Evolutionary conservation across 2,888 invertebrate genomes (phyloP).

Genomic region (Tortrix viridana): DNA sequence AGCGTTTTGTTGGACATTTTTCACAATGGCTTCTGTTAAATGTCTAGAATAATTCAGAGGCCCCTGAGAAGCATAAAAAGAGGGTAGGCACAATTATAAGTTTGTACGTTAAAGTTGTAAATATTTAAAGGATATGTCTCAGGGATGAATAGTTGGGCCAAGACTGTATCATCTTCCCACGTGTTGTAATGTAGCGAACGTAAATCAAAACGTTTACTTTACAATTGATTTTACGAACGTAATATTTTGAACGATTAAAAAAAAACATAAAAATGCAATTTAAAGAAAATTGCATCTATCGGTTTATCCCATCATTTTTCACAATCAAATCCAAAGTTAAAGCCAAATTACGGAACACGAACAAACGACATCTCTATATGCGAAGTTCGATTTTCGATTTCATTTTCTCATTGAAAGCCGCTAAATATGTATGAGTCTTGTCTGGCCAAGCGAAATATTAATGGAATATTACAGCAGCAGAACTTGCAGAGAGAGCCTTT

Average conservation of each 20-base stretch:
- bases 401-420: constrained; percentile 20
- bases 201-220: too few species aligned
- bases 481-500: constrained; percentile 15
- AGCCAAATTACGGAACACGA: constrained; percentile 2
- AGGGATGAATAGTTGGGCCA: too few species aligned
- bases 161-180: too few species aligned
- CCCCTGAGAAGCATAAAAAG: constrained; percentile 7
- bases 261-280: too few species aligned
- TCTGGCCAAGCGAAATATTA: constrained; percentile 32
- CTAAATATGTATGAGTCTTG: constrained; percentile 30
- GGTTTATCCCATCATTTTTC: too few species aligned
- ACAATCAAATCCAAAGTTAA: too few species aligned
- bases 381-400: constrained; percentile 3
- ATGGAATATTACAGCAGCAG: constrained; percentile 35
- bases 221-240: too few species aligned
- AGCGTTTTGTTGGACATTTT: constrained; percentile 17
- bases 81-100: constrained; percentile 5
- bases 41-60: constrained; percentile 24
- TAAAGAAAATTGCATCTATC: too few species aligned
- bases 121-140: background rate
- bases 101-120: background rate
- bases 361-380: background rate
- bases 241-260: too few species aligned
- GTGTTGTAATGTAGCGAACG: too few species aligned
- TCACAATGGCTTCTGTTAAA: constrained; percentile 23